A percentile compares a stretch with the other conserved stretches of the same genome.
Conservation (phyloP, 1,140 invertebrate genomes). For the Drosophila yakuba region DNA sequence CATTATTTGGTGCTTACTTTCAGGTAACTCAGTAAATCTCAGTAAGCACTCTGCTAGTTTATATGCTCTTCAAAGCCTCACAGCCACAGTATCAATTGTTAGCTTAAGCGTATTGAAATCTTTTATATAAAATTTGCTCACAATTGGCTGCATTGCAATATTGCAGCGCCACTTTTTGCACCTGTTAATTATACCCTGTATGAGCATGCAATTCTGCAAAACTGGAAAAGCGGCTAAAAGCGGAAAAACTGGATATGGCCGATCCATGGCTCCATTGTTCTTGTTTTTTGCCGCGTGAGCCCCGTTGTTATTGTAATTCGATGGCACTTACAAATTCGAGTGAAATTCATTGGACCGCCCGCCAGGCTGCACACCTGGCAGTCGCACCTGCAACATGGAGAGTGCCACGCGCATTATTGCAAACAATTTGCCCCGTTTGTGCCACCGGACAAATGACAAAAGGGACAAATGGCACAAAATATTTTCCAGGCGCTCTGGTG, state of each 20-base stretch:
- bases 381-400: constrained; percentile 22
- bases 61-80: not conserved
- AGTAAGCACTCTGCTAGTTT: not conserved
- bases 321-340: constrained; percentile 58
- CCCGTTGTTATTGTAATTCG: constrained; percentile 43
- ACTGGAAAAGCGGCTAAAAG: not conserved
- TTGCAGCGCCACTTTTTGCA: constrained; percentile 23
- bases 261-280: constrained; percentile 24
- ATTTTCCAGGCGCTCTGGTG: constrained; percentile 33
- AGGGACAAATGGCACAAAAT: constrained; percentile 58
- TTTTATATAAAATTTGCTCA: not conserved
- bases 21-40: not conserved
- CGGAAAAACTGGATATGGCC: constrained; percentile 23
- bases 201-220: constrained; percentile 8
- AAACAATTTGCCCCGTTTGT: constrained; percentile 80
- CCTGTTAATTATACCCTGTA: constrained; percentile 35
- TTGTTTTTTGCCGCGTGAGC: constrained; percentile 12
- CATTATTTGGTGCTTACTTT: too few species aligned
- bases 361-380: constrained; percentile 29
- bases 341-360: constrained; percentile 63
- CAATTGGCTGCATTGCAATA: constrained; percentile 23
- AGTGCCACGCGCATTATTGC: constrained; percentile 75
- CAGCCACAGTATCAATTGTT: constrained; percentile 4
- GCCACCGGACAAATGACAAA: constrained; percentile 71
- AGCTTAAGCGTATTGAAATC: constrained; percentile 7